These are phyloP conservation scores for Yponomeuta plumbellus DNA, from an alignment of 2,888 invertebrate genomes.

Conservation along the genomic window DNA sequence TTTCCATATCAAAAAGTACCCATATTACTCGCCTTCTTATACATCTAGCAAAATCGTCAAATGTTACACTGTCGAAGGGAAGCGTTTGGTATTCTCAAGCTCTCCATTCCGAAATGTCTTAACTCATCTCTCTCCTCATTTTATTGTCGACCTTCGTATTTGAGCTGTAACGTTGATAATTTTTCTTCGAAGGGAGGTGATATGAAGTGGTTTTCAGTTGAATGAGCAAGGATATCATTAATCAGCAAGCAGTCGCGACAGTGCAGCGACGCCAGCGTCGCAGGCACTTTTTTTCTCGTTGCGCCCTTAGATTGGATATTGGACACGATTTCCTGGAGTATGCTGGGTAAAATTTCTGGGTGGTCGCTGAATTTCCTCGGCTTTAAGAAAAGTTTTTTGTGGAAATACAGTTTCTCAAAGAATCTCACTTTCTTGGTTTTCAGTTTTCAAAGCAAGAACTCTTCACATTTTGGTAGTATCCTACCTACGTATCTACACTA, in stretches of 20 bases:
- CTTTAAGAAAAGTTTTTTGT: not conserved
- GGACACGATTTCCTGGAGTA: conserved; percentile 70
- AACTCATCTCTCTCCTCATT: conserved; percentile 22
- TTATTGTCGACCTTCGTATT: conserved; percentile 23
- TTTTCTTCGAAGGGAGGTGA: conserved; percentile 21
- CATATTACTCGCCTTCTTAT: conserved; percentile 35
- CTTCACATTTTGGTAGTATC: no score
- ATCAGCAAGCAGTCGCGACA: conserved; percentile 73
- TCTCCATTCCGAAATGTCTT: conserved; percentile 23
- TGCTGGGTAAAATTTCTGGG: conserved; percentile 40
- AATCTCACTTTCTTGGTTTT: not conserved
- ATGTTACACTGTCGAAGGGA: conserved; percentile 73
- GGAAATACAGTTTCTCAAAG: not conserved
- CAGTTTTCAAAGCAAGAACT: not conserved
- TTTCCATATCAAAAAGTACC: conserved; percentile 26
- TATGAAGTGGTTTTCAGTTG: conserved; percentile 51
- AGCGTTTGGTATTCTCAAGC: conserved; percentile 69
- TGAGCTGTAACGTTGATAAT: not conserved
- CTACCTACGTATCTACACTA: no score
- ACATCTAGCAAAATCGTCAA: conserved; percentile 72
- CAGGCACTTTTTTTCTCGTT: conserved; percentile 67
- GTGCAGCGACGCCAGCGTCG: conserved; percentile 65
- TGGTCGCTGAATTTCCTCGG: conserved; percentile 43
- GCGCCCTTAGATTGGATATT: conserved; percentile 72
- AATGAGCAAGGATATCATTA: conserved; percentile 68